Evolutionary conservation across 1,140 invertebrate genomes (phyloP).

Genomic region (Leguminivora glycinivorella): DNA sequence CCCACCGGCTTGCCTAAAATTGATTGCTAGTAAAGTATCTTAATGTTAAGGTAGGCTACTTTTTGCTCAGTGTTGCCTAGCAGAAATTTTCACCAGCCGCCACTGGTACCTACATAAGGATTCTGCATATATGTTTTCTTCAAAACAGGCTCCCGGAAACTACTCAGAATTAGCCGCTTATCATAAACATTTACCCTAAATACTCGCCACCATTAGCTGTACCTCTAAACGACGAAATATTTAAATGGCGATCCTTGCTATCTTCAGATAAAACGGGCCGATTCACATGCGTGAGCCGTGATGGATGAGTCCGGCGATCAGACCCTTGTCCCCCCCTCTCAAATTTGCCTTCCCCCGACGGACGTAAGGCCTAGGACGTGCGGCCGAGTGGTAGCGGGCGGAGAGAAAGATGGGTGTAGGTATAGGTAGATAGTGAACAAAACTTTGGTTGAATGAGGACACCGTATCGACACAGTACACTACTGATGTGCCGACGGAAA

Average conservation of each 20-base stretch:
- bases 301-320: slow-evolving; percentile 77
- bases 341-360: slow-evolving; percentile 67
- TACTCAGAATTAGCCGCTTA: slow-evolving; percentile 3
- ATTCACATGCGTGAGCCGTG: slow-evolving; percentile 77
- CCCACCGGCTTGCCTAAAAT: too few species aligned
- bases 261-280: slow-evolving; percentile 75
- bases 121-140: too few species aligned
- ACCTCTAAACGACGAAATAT: slow-evolving; percentile 71
- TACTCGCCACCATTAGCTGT: slow-evolving; percentile 41
- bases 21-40: too few species aligned
- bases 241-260: slow-evolving; percentile 74
- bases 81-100: too few species aligned
- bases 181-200: slow-evolving; percentile 17
- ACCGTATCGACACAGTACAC: too few species aligned
- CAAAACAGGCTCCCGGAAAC: neutral
- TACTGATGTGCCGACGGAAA: too few species aligned
- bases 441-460: too few species aligned
- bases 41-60: too few species aligned
- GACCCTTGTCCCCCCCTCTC: slow-evolving; percentile 63
- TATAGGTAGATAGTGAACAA: too few species aligned
- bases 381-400: slow-evolving; percentile 11
- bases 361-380: slow-evolving; percentile 42
- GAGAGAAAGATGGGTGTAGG: neutral
- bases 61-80: too few species aligned
- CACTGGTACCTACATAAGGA: too few species aligned